These are phyloP conservation scores for Hermaeophaga mercurialis DNA, from an alignment of 2,888 invertebrate species.

Conservation along the genomic window DNA sequence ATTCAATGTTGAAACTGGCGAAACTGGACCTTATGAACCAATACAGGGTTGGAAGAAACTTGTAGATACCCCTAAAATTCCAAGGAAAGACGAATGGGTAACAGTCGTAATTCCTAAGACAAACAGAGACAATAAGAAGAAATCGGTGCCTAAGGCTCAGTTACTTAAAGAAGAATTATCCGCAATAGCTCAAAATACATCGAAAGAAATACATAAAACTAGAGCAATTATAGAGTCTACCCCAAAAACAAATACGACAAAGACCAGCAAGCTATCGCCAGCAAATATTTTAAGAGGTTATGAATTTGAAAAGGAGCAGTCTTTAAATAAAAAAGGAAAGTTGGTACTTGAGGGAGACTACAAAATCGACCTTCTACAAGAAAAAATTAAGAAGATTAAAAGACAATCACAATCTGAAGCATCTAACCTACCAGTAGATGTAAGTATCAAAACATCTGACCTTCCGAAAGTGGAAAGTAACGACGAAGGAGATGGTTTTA, in stretches of 20 bases:
- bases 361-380: constrained; percentile 20
- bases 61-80: background rate
- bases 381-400: constrained; percentile 23
- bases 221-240: no score
- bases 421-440: no score
- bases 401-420: no score
- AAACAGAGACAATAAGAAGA: background rate
- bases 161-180: background rate
- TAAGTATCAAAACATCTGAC: no score
- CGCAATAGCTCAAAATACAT: no score
- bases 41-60: background rate
- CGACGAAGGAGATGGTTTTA: no score
- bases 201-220: no score
- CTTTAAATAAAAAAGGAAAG: no score
- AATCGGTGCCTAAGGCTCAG: background rate
- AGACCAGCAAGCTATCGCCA: background rate
- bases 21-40: constrained; percentile 20
- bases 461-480: no score
- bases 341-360: background rate
- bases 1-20: constrained; percentile 39
- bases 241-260: constrained; percentile 35
- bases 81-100: background rate
- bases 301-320: no score
- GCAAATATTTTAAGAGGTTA: no score
- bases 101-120: background rate